Percentiles rank a stretch among this genome's conserved stretches.
These are phyloP conservation scores for Gambusia affinis DNA, from an alignment of 2,113 vertebrate genomes.

Conservation along the genomic window DNA sequence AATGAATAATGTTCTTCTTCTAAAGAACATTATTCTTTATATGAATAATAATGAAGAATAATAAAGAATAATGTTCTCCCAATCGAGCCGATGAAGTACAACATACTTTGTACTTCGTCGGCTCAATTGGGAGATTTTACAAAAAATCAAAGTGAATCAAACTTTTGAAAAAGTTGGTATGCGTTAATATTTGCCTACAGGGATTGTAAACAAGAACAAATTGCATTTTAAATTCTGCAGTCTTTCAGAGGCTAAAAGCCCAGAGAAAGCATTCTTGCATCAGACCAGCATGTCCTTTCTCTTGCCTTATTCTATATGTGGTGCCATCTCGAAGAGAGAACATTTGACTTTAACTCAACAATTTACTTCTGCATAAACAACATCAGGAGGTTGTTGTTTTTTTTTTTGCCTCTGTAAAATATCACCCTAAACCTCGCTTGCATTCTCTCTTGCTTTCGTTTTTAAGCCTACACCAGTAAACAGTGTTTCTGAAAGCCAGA, in stretches of 20 bases:
- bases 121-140: background rate
- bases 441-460: constrained; percentile 44
- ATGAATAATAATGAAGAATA: too few species aligned
- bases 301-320: constrained; percentile 17
- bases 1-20: background rate
- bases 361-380: constrained; percentile 45
- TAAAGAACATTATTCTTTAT: too few species aligned
- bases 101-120: background rate
- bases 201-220: constrained; percentile 39
- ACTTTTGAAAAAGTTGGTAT: background rate
- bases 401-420: constrained; percentile 44
- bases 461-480: constrained; percentile 49
- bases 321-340: constrained; percentile 50
- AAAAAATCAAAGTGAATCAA: background rate
- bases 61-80: too few species aligned
- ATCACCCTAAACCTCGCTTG: constrained; percentile 38
- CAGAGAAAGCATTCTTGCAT: constrained; percentile 25
- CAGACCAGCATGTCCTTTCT: constrained; percentile 24
- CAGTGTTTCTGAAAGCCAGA: constrained; percentile 35
- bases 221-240: constrained; percentile 32
- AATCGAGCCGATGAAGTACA: too few species aligned
- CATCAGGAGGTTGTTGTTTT: constrained; percentile 34
- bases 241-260: constrained; percentile 18
- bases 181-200: constrained; percentile 4
- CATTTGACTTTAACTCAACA: constrained; percentile 63